Conservation (phyloP, 2,797 vertebrate species). For the Sardinella longiceps region DNA sequence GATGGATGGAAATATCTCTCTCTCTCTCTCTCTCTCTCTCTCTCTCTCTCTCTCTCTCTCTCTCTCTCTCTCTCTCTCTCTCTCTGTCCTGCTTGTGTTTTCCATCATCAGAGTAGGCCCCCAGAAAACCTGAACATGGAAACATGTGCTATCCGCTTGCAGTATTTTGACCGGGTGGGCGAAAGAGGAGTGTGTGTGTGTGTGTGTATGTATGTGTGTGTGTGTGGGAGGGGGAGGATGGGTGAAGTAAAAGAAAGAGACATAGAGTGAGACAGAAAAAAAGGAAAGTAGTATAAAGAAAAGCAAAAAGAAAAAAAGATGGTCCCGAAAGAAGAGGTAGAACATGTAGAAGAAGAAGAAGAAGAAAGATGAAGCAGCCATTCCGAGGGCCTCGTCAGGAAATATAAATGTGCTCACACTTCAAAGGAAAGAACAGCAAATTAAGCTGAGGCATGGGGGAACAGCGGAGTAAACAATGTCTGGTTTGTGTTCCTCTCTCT, state of each 20-base stretch:
- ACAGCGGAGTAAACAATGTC: slow-evolving; percentile 75
- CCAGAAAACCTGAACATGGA: slow-evolving; percentile 76
- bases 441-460: slow-evolving; percentile 76
- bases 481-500: slow-evolving; percentile 68
- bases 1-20: slow-evolving; percentile 46
- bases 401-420: slow-evolving; percentile 77
- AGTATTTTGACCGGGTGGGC: slow-evolving; percentile 49
- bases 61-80: slow-evolving; percentile 21
- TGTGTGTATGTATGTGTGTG: too few species aligned
- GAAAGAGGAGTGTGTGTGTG: slow-evolving; percentile 48
- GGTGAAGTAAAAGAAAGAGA: slow-evolving; percentile 37
- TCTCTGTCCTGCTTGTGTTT: slow-evolving; percentile 74
- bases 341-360: slow-evolving; percentile 32
- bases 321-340: slow-evolving; percentile 28
- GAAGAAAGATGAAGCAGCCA: slow-evolving; percentile 27
- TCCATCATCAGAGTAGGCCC: slow-evolving; percentile 74
- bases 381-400: slow-evolving; percentile 65
- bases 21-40: slow-evolving; percentile 4
- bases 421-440: slow-evolving; percentile 78
- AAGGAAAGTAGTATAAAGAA: not conserved
- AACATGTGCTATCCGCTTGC: slow-evolving; percentile 81
- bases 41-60: slow-evolving; percentile 34
- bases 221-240: slow-evolving; percentile 32
- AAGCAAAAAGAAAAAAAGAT: slow-evolving; percentile 47
- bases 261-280: not conserved